Percentiles rank a stretch among this genome's conserved stretches.
These are phyloP conservation scores for Sebastiscus albofasciatus DNA, from an alignment of 2,797 vertebrate species.

Conservation along the genomic window DNA sequence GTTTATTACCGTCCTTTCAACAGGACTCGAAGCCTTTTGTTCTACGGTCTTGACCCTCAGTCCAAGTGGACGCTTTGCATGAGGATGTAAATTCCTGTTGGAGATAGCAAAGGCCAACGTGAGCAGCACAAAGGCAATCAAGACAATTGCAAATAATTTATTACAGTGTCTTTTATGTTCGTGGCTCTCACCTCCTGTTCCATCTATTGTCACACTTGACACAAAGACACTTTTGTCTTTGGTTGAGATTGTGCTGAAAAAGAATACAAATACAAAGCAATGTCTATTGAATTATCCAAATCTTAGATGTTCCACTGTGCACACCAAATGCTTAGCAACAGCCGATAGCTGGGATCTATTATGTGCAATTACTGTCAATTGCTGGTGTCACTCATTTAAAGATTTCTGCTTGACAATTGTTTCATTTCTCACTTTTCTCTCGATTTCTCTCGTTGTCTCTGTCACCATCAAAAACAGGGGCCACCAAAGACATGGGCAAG, in stretches of 20 bases:
- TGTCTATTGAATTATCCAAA: conserved; percentile 19
- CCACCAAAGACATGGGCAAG: conserved; percentile 99
- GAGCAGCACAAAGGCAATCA: conserved; percentile 46
- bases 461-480: conserved; percentile 82
- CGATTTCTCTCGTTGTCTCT: not conserved
- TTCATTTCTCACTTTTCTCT: not conserved
- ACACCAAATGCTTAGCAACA: conserved; percentile 7
- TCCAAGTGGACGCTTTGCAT: conserved; percentile 34
- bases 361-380: conserved; percentile 9
- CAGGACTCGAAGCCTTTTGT: conserved; percentile 49
- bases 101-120: conserved; percentile 20
- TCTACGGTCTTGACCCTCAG: conserved; percentile 52
- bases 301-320: not conserved
- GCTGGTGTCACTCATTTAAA: not conserved
- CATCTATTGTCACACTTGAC: conserved; percentile 21
- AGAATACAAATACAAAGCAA: conserved; percentile 30
- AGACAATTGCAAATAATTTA: conserved; percentile 59
- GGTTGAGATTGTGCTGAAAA: conserved; percentile 19
- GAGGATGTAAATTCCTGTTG: conserved; percentile 24
- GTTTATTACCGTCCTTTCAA: conserved; percentile 45
- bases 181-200: conserved; percentile 30
- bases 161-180: conserved; percentile 44
- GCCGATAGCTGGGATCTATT: not conserved
- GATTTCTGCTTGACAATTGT: conserved; percentile 24
- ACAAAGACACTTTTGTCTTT: conserved; percentile 37